Conservation (phyloP, 2,113 vertebrate species). For the Passer domesticus region DNA sequence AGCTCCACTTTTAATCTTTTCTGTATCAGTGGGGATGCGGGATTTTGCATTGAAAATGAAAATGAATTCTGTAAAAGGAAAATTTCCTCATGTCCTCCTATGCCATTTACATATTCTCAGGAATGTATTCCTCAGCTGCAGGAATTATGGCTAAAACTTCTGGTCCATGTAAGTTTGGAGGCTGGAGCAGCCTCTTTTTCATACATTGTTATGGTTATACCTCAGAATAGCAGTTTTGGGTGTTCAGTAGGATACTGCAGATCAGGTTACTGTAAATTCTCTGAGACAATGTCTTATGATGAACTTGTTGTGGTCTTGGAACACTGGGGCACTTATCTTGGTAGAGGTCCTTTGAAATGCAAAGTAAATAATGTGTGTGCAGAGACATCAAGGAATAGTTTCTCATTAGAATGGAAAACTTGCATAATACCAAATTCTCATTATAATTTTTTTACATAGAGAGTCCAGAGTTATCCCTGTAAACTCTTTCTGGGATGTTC, state of each 20-base stretch:
- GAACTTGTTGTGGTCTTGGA: background rate
- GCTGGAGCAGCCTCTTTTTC: background rate
- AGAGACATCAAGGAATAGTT: background rate
- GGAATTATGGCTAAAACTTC: background rate
- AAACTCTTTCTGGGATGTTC: background rate
- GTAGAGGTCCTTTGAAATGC: background rate
- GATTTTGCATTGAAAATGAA: no score
- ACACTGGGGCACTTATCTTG: background rate
- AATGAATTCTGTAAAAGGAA: background rate
- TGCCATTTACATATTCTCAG: background rate
- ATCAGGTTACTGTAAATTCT: background rate
- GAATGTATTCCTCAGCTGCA: background rate
- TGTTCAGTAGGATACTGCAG: background rate
- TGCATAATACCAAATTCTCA: background rate
- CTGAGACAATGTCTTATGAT: background rate
- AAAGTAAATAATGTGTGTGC: background rate
- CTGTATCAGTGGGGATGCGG: no score
- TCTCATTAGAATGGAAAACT: background rate
- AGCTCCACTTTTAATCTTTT: background rate
- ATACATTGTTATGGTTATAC: background rate
- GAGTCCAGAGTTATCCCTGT: background rate
- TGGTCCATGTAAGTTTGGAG: background rate
- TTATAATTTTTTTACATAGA: background rate
- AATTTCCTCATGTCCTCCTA: background rate
- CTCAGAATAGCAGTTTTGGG: background rate